These are phyloP conservation scores for Brachionus asplanchnoidis DNA, from an alignment of 1,140 invertebrate species.

Conservation along the genomic window DNA sequence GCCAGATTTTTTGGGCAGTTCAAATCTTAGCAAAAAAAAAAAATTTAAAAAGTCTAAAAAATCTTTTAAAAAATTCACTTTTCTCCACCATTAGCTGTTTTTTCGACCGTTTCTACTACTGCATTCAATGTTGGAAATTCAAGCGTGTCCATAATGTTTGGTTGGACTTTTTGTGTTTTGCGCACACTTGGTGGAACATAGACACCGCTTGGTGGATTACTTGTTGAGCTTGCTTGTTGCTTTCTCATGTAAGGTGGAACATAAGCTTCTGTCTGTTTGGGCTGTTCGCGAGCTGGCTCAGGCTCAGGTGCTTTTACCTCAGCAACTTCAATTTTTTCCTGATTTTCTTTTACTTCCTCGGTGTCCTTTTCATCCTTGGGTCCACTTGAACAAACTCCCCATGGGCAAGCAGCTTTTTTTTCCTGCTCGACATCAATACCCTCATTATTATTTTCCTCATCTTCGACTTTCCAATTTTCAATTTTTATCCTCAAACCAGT, in stretches of 20 bases:
- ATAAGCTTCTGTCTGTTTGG: background rate
- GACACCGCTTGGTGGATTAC: too few relatives aligned
- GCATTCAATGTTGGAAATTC: conserved; percentile 39
- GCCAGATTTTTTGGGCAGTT: conserved; percentile 16
- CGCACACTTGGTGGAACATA: conserved; percentile 28
- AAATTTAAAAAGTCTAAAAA: background rate
- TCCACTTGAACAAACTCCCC: background rate
- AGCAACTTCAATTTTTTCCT: background rate
- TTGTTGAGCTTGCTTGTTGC: background rate
- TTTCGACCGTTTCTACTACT: background rate
- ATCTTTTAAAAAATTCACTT: background rate
- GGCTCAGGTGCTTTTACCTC: background rate
- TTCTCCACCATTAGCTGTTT: background rate
- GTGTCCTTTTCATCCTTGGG: background rate
- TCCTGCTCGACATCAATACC: conserved; percentile 12
- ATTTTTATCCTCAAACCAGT: conserved; percentile 32
- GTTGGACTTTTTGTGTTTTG: conserved; percentile 11
- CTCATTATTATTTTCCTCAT: conserved; percentile 30
- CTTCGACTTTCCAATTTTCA: conserved; percentile 39
- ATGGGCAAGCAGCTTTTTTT: conserved; percentile 26
- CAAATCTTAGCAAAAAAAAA: background rate
- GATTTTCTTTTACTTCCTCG: background rate
- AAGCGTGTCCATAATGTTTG: conserved; percentile 33
- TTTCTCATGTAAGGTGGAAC: conserved; percentile 20
- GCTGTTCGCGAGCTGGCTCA: background rate